Percentiles rank a stretch among this genome's conserved stretches.
phyloP scores from a whole-genome alignment of 2,888 invertebrate genomes.

The Calephelis perditalis region DNA sequence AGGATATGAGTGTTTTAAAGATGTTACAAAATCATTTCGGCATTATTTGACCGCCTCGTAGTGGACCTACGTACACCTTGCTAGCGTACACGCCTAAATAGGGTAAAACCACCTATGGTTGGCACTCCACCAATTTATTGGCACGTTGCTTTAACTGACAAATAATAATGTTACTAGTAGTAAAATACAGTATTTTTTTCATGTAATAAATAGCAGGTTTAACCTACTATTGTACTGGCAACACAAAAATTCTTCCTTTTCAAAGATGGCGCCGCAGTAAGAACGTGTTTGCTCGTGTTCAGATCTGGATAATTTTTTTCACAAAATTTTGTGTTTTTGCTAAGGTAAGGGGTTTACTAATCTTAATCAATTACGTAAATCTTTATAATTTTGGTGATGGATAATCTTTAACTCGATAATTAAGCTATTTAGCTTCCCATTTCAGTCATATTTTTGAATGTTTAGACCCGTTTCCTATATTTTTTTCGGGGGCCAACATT shows the following conservation, averaged over 20 bases:
- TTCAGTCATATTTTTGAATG: slow-evolving; percentile 11
- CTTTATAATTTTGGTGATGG: slow-evolving; percentile 12
- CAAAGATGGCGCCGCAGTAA: slow-evolving; percentile 11
- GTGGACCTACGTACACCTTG: too few species aligned
- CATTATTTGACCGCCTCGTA: too few species aligned
- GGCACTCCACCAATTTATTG: slow-evolving; percentile 16
- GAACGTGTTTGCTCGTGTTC: neutral
- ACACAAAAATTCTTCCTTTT: slow-evolving; percentile 11
- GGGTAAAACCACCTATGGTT: slow-evolving; percentile 8
- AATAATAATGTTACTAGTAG: slow-evolving; percentile 4
- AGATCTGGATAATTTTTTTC: neutral
- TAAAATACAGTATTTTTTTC: neutral
- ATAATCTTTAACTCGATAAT: slow-evolving; percentile 14
- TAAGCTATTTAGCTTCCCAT: slow-evolving; percentile 1
- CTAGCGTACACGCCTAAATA: too few species aligned
- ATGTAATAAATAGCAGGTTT: slow-evolving; percentile 5
- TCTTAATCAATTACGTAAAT: slow-evolving; percentile 13
- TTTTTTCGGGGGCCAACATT: slow-evolving; percentile 4
- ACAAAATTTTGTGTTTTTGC: slow-evolving; percentile 13
- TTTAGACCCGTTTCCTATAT: slow-evolving; percentile 1
- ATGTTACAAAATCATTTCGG: too few species aligned
- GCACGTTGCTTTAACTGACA: slow-evolving; percentile 6
- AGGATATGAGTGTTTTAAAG: too few species aligned
- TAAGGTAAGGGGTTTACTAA: slow-evolving; percentile 16
- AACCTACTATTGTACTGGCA: slow-evolving; percentile 14